Percentiles rank a stretch among this genome's conserved stretches.
phyloP scores from a whole-genome alignment of 2,113 vertebrate species.

The Pollimyrus isidori region DNA sequence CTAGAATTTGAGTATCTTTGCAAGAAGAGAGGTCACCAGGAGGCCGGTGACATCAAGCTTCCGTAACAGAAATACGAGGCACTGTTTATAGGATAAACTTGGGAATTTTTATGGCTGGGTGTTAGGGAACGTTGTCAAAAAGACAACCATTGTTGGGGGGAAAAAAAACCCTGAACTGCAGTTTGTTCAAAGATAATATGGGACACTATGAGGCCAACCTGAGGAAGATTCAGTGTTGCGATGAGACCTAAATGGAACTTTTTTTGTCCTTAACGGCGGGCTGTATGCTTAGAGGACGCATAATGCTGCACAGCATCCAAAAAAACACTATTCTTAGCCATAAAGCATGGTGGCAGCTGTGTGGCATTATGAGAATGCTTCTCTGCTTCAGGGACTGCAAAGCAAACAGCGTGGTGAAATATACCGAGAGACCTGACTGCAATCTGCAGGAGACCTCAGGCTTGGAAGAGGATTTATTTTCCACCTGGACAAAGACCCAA shows the following conservation, averaged over 20 bases:
- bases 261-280: neutral
- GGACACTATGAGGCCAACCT: neutral
- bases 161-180: neutral
- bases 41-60: neutral
- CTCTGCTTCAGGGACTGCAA: neutral
- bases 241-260: neutral
- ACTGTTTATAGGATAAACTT: neutral
- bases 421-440: neutral
- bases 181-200: neutral
- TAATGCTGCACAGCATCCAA: neutral
- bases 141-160: neutral
- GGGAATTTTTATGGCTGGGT: neutral
- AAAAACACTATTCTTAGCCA: neutral
- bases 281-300: neutral
- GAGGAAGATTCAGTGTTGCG: neutral
- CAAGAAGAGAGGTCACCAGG: neutral
- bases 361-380: neutral
- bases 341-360: neutral
- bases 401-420: neutral
- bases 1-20: neutral
- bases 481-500: neutral
- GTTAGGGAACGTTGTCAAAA: neutral
- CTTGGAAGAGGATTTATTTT: neutral
- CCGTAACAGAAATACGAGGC: neutral
- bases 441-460: neutral